phyloP scores from a whole-genome alignment of 30 jellyfish, hydroid and myxozoan genomes.

The Pelagia noctiluca region DNA sequence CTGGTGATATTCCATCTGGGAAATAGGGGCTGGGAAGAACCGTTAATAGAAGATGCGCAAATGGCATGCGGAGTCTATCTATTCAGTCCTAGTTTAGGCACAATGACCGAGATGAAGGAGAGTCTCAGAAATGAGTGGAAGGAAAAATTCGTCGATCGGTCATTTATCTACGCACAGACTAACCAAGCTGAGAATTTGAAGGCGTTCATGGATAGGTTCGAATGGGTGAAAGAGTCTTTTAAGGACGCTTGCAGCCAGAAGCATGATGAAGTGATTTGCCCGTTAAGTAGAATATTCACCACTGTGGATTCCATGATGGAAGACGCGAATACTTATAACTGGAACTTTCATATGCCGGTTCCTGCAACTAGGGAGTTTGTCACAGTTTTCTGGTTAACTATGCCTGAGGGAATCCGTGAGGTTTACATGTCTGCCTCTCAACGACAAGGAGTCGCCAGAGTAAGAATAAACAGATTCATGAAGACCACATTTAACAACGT shows the following conservation, averaged over 20 bases:
- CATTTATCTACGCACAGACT: constrained; percentile 3
- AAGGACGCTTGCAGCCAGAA: background rate
- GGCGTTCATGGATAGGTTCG: constrained; percentile 4
- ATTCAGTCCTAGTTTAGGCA: constrained; percentile 15
- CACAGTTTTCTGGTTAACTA: constrained; percentile 37
- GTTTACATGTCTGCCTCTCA: background rate
- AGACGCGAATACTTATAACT: constrained; percentile 10
- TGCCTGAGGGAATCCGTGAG: background rate
- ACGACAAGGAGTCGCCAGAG: constrained; percentile 16
- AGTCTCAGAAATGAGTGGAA: background rate
- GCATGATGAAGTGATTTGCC: background rate
- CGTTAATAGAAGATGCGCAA: background rate
- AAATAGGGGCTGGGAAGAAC: constrained; percentile 9
- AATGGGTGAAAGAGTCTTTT: constrained; percentile 39
- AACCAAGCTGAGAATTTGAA: constrained; percentile 24
- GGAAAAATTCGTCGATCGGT: constrained; percentile 4
- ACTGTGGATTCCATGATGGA: background rate
- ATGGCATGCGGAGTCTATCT: constrained; percentile 20
- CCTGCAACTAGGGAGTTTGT: constrained; percentile 28
- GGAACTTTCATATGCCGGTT: constrained; percentile 21
- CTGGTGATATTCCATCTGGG: background rate
- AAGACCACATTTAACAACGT: constrained; percentile 13
- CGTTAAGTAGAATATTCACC: background rate
- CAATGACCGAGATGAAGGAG: constrained; percentile 15
- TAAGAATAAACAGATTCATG: constrained; percentile 17